These are phyloP conservation scores for Lepidonotus clava DNA, from an alignment of 2,888 invertebrate genomes.

Conservation along the genomic window DNA sequence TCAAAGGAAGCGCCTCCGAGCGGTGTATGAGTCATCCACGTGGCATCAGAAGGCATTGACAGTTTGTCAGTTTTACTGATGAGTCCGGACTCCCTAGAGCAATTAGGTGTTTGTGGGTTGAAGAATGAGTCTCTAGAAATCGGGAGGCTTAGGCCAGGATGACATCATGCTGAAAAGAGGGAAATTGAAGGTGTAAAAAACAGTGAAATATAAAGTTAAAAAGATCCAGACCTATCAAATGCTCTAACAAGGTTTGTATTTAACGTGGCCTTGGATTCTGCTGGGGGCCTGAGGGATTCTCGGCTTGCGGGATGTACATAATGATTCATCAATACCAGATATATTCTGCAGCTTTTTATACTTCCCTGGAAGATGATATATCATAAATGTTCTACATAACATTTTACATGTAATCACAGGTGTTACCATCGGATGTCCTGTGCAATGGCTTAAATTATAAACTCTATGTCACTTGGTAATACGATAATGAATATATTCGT, in stretches of 20 bases:
- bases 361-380: too few relatives aligned
- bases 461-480: too few relatives aligned
- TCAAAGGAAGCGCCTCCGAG: slow-evolving; percentile 44
- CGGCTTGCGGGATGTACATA: background rate
- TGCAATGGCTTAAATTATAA: too few relatives aligned
- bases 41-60: slow-evolving; percentile 45
- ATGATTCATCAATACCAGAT: background rate
- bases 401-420: too few relatives aligned
- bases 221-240: background rate
- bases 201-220: background rate
- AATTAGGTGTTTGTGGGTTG: slow-evolving; percentile 39
- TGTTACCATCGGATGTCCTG: too few relatives aligned
- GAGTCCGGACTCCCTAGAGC: slow-evolving; percentile 39
- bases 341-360: too few relatives aligned
- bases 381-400: too few relatives aligned
- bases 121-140: slow-evolving; percentile 36
- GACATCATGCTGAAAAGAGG: background rate
- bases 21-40: slow-evolving; percentile 35
- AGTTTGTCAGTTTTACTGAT: slow-evolving; percentile 47
- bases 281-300: background rate
- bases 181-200: background rate
- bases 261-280: too few relatives aligned
- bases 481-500: too few relatives aligned
- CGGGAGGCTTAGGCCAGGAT: background rate
- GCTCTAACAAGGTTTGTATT: background rate